Evolutionary conservation across 2,797 vertebrate species (phyloP), one percentile per base, ranked within the genome.

Genomic region (Scolopax rusticola): DNA sequence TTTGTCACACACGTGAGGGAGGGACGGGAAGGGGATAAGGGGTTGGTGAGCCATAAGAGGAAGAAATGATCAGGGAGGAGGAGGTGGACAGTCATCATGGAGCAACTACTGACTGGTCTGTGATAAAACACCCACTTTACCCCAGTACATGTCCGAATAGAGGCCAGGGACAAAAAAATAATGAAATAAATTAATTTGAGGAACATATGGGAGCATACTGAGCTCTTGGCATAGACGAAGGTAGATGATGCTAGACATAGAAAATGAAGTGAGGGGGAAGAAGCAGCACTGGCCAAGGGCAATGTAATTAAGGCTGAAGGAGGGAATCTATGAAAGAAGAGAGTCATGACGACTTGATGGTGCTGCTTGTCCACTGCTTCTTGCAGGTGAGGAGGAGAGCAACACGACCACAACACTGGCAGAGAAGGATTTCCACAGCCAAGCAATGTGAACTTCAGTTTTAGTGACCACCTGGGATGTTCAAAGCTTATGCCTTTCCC

Each of bases 371-470:
- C 18, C 41, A 10, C 53, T 64, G 50, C n/a, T 2, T 0, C 36
- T 48, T 33, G 40, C 0, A 0, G 21, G 21, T 56, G 48, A 84
- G 25, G 30, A 57, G 38, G 32, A 51, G 54, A 69, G 17, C 47
- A 47, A 13, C 32, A 47, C 28, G 47, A 8, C 47, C 32, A 4
- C 0, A 1, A 51, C 4, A 0, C 14, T 15, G 41, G 16, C n/a
- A 65, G 51, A 79, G 25, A 7, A 68, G 9, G 3, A 1, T 63
- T 91, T 36, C 50, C 43, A 56, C 36, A 60, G 33, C 50, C 2
- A 2, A 38, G 36, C 30, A 57, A 50, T 9, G 17, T 45, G 12
- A 60, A 53, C 73, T 63, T 40, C 56, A 50, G 54, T 53, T 60
- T 67, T 56, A 13, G 32, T 18, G 8, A 28, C 60, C 25, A 2